Evolutionary conservation across 2,113 vertebrate species (phyloP), one percentile per base, ranked within the genome.

Genomic region (Siniperca chuatsi): DNA sequence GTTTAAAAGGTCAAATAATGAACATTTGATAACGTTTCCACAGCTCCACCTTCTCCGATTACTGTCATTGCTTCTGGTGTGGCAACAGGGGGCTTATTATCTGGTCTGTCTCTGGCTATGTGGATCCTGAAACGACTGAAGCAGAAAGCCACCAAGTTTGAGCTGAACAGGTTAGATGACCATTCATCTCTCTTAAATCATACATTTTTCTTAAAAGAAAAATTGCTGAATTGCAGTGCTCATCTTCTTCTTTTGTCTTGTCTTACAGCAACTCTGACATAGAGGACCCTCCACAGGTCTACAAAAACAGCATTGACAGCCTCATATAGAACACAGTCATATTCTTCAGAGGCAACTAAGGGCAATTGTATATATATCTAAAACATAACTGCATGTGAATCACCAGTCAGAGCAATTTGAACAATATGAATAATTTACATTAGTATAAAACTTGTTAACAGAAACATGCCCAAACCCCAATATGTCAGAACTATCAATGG

Each of bases 271-370:
- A 75, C 81, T 92, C 93, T 0, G 91, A 96, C 40, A 89, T 90
- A 0, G 92, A 94, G 0, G 44, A 40, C 10, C 91, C 93, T 0
- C 88, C 82, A n/a, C 92, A 95, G 58, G 33, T 78, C 64, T 96
- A 95, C 92, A 96, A 84, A 85, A 96, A 81, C 89, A 95, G 94
- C 80, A 77, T 61, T 4, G 95, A 95, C 83, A 95, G 94, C 82
- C 93, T 96, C 67, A 78, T 96, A 23, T 95, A 95, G 76, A 54
- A 20, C 8, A 29, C n/a, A 23, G 9, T 35, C 35, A 66, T 44
- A 9, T 57, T 71, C 54, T 42, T 62, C 12, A 60, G 12, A 54
- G 50, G 55, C 62, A 74, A 10, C 8, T 18, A 15, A 50, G 16
- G 6, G 62, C 35, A 69, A 16, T 1, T 64, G 4, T 20, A 23